These are phyloP conservation scores for Heteropelma amictum DNA, from an alignment of 2,888 invertebrate genomes.

Conservation along the genomic window DNA sequence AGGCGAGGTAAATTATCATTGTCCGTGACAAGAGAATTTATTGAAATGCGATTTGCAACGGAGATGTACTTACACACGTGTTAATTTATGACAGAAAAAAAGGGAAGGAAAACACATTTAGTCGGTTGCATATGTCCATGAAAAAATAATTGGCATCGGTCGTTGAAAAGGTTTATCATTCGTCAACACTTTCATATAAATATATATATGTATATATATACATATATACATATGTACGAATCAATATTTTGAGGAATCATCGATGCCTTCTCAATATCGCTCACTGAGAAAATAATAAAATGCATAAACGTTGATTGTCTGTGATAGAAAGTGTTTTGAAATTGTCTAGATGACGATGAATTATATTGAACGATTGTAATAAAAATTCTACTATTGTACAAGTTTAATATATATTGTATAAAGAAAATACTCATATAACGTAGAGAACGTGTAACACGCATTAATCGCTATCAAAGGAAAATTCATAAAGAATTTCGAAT, in stretches of 20 bases:
- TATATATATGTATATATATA: conserved; percentile 12
- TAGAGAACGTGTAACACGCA: conserved; percentile 45
- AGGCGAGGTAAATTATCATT: not conserved
- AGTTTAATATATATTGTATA: conserved; percentile 56
- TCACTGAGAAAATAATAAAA: conserved; percentile 50
- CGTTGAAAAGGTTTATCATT: conserved; percentile 38
- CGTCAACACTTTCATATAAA: conserved; percentile 1
- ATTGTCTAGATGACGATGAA: conserved; percentile 60
- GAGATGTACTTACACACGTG: conserved; percentile 48
- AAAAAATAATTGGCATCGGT: conserved; percentile 42
- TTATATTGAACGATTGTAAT: conserved; percentile 59
- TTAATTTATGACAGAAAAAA: conserved; percentile 44
- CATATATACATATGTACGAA: conserved; percentile 5
- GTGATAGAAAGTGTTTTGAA: conserved; percentile 71
- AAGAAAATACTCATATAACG: conserved; percentile 40
- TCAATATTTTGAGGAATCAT: conserved; percentile 53
- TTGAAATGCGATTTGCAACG: conserved; percentile 3
- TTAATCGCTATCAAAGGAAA: conserved; percentile 41
- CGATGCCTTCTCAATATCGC: conserved; percentile 55
- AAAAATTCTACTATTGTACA: conserved; percentile 55
- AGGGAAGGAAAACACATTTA: not conserved
- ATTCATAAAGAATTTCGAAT: conserved; percentile 49
- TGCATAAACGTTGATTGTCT: conserved; percentile 69
- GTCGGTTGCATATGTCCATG: conserved; percentile 49
- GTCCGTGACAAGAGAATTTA: not conserved